Evolutionary conservation across 2,888 invertebrate genomes (phyloP), one percentile per base, ranked within the genome.

Genomic region (Shargacucullia verbasci): DNA sequence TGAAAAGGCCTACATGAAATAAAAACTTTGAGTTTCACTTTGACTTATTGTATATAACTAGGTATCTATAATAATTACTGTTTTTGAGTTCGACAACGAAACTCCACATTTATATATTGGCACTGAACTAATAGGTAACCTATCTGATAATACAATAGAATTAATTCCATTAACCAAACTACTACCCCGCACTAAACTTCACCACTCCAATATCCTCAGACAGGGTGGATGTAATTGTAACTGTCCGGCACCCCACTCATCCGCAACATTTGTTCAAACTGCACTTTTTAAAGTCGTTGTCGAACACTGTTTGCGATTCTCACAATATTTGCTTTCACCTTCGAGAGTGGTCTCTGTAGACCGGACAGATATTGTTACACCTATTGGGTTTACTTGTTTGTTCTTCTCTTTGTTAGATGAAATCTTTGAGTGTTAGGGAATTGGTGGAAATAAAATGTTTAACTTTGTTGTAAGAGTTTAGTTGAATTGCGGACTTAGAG

Each of bases 291-390:
- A 76, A 75, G 41, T 76, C 60, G 66, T 75, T 60, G 53, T 62
- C 47, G 66, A 59, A 59, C 55, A 40, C 43, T 72, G 62, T 70
- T 62, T 61, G 71, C 49, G 39, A 69, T 70, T 66, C 71, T 47
- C 61, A 66, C 63, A 73, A 71, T 78, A 76, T 76, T 75, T 78
- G 65, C 62, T 73, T 66, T 47, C 75, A 78, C 78, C 76, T 76
- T 77, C 58, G 70, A 48, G 71, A 78, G 76, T 75, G 78, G 76
- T 72, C 64, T 69, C 56, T 56, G 73, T 59, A 58, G 70, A 75
- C 47, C 27, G 61, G 73, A 77, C 71, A 75, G 76, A 77, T 76
- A 76, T 75, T 69, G 73, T 75, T 76, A 76, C 78, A 77, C 70
- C 76, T 76, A 74, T 76, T 74, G 55, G 43, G 43, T 71, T 76